Evolutionary conservation across 2,797 vertebrate species (phyloP).

Genomic region (Eulemur rubriventer): DNA sequence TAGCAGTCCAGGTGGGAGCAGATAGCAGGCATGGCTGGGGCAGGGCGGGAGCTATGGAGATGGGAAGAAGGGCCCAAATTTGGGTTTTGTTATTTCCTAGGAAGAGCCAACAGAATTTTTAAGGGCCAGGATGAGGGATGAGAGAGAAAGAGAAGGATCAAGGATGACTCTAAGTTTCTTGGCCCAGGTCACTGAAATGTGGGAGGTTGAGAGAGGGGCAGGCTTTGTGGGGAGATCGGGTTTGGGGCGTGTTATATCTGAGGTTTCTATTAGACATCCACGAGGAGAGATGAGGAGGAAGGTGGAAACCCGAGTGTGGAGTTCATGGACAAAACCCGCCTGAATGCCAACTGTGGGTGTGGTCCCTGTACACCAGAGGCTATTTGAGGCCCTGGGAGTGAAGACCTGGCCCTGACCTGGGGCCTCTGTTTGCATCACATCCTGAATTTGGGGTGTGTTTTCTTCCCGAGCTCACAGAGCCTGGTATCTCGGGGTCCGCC

Average conservation of each 20-base stretch:
- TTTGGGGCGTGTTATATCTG: neutral
- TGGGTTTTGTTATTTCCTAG: neutral
- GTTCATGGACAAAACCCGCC: neutral
- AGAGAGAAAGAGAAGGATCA: neutral
- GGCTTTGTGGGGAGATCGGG: neutral
- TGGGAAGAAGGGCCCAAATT: neutral
- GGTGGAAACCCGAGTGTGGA: neutral
- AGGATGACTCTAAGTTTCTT: neutral
- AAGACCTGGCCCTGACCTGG: neutral
- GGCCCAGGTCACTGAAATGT: too few species aligned
- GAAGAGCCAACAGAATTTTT: neutral
- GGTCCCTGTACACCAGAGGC: neutral
- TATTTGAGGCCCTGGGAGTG: neutral
- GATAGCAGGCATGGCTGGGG: neutral
- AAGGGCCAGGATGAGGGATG: neutral
- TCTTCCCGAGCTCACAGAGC: neutral
- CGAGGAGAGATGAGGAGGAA: neutral
- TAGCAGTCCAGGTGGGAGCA: neutral
- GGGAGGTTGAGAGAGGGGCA: neutral
- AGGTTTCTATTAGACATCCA: neutral
- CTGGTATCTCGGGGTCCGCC: neutral
- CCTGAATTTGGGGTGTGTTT: neutral
- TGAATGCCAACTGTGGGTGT: neutral
- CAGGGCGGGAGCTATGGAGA: neutral
- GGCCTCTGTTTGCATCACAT: neutral